These are phyloP conservation scores for Mesocentrotus franciscanus DNA, from an alignment of 53 echinoderm and acorn worm genomes.

Conservation along the genomic window DNA sequence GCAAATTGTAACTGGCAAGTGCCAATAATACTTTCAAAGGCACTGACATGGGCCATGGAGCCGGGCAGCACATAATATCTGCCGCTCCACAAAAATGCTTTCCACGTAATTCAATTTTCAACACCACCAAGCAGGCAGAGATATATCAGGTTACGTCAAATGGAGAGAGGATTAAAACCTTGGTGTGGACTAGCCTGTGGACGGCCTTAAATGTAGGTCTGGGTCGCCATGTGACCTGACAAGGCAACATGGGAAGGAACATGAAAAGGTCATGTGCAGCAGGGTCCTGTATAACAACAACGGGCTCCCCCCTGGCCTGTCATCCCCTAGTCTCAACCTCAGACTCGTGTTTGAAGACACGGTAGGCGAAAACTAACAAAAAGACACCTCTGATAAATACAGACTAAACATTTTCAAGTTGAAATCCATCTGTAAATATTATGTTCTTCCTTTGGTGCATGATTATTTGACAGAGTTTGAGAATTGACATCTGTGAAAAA, in stretches of 20 bases:
- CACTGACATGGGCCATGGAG: not conserved
- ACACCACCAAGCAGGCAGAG: constrained; percentile 31
- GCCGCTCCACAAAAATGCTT: constrained; percentile 28
- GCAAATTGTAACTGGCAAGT: constrained; percentile 37
- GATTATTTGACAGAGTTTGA: not conserved
- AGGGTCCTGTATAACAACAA: not conserved
- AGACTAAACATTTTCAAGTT: not conserved
- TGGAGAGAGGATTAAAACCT: constrained; percentile 33
- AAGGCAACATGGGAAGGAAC: constrained; percentile 29
- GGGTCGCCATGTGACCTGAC: constrained; percentile 18
- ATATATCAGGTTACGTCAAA: constrained; percentile 1
- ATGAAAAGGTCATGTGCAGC: constrained; percentile 11
- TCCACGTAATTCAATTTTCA: constrained; percentile 32
- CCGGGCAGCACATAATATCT: constrained; percentile 17
- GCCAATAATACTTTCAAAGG: constrained; percentile 21
- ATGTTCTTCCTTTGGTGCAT: not conserved
- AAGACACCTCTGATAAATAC: not conserved
- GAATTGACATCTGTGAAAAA: not conserved
- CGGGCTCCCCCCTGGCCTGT: not conserved
- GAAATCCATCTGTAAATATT: not conserved
- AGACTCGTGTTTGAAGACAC: not conserved
- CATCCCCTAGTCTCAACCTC: not conserved
- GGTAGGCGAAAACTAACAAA: not conserved
- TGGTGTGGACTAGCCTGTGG: not conserved
- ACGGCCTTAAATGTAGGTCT: constrained; percentile 6